Percentiles rank a stretch among this genome's conserved stretches.
These are phyloP conservation scores for Lasioglossum marginatum DNA, from an alignment of 2,888 invertebrate genomes.

Conservation along the genomic window DNA sequence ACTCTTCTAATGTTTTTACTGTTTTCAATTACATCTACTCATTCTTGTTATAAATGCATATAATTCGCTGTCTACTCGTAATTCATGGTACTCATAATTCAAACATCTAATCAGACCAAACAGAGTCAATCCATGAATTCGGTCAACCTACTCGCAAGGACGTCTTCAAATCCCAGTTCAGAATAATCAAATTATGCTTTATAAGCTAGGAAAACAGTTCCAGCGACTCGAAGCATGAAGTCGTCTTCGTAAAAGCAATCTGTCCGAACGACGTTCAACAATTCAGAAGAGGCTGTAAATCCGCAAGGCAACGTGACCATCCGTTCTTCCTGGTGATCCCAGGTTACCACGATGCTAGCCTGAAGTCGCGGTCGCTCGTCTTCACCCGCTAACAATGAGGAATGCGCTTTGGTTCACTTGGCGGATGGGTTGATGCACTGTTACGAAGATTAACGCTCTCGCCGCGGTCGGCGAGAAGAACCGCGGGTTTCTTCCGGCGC, in stretches of 20 bases:
- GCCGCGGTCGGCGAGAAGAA: slow-evolving; percentile 45
- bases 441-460: slow-evolving; percentile 73
- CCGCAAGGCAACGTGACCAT: neutral
- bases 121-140: neutral
- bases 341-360: neutral
- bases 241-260: neutral
- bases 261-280: too few relatives aligned
- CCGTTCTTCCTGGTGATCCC: neutral
- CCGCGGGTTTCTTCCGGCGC: slow-evolving; percentile 58
- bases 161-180: neutral
- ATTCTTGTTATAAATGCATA: too few relatives aligned
- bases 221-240: neutral
- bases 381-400: slow-evolving; percentile 69
- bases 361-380: slow-evolving; percentile 3
- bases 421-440: slow-evolving; percentile 68
- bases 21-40: too few relatives aligned
- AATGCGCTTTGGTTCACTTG: slow-evolving; percentile 65
- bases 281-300: neutral
- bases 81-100: too few relatives aligned
- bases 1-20: too few relatives aligned
- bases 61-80: too few relatives aligned
- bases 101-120: neutral
- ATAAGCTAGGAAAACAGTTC: neutral
- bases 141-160: neutral
- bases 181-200: neutral